A percentile compares a stretch with the other conserved stretches of the same genome.
phyloP scores from a whole-genome alignment of 2,888 invertebrate species.

The Drosophila phalerata region DNA sequence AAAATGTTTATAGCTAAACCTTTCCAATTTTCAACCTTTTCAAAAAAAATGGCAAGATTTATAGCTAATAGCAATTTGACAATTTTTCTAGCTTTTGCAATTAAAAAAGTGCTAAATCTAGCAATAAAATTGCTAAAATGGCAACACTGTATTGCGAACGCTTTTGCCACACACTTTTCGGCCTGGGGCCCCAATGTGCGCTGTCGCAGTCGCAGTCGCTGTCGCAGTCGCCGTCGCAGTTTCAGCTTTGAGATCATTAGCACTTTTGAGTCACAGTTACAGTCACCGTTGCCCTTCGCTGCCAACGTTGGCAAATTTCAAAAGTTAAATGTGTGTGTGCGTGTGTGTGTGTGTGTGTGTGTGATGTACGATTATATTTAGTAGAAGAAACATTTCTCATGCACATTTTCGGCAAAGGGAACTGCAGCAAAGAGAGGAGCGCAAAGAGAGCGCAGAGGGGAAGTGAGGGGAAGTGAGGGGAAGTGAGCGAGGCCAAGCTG shows the following conservation, averaged over 20 bases:
- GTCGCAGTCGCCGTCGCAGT: conserved; percentile 20
- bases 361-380: conserved; percentile 31
- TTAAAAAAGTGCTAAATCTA: too few relatives aligned
- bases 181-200: too few relatives aligned
- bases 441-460: too few relatives aligned
- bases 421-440: not conserved
- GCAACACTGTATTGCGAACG: too few relatives aligned
- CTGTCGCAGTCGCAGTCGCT: conserved; percentile 11
- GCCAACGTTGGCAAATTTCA: conserved; percentile 37
- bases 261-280: conserved; percentile 69
- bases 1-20: too few relatives aligned
- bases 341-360: conserved; percentile 9
- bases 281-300: conserved; percentile 67
- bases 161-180: too few relatives aligned
- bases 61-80: too few relatives aligned
- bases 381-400: conserved; percentile 45
- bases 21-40: too few relatives aligned
- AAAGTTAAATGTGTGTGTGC: not conserved
- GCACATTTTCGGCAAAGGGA: conserved; percentile 44
- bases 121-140: too few relatives aligned
- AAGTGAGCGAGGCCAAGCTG: conserved; percentile 46
- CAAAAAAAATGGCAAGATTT: too few relatives aligned
- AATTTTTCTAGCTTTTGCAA: too few relatives aligned
- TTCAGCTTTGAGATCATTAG: conserved; percentile 60
- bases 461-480: not conserved